Base-by-base conservation (phyloP, 2,113 vertebrate genomes). In the Riparia riparia region DNA sequence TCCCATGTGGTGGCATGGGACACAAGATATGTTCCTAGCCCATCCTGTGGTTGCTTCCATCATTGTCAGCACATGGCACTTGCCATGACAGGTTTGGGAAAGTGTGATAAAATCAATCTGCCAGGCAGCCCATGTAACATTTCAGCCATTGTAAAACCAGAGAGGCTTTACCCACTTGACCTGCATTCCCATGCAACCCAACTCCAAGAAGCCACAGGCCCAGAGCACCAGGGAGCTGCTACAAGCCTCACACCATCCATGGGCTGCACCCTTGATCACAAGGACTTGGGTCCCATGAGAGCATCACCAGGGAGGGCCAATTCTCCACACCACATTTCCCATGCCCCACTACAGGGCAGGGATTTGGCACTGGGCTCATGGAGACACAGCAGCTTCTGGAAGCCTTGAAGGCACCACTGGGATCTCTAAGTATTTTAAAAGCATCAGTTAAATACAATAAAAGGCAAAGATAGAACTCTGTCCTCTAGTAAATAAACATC, bases 251-350 rank as follows among this genome's bases (percentile, higher is more conserved):
- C 61, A 32, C 6, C 26, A 51, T 14, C 17, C 11, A 26, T 12
- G 25, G 45, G 32, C 39, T 86, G 53, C 32, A 51, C 12, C 21
- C 32, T 60, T 37, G 32, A 28, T 32, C 54, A 60, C 45, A 39
- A 37, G 17, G 45, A 39, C 32, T 51, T 44, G 21, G 17, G 14
- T 37, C 37, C 31, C 26, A 13, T 0, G 1, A 60, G 9, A 45
- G 4, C 45, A 45, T 37, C 14, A 37, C 17, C 54, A 69, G 11
- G 17, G 21, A 44, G 26, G 10, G 11, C 14, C 0, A 0, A 4
- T 22, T 44, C 32, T 28, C 37, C 26, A 68, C 26, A 32, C 17
- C 39, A 51, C 37, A 15, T 17, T 20, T 26, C 31, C 37, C 37
- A 21, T 44, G 21, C 6, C 17, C 32, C 53, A 51, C 14, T 26